phyloP scores from a whole-genome alignment of 1,140 invertebrate genomes.

The Pentalonia nigronervosa region DNA sequence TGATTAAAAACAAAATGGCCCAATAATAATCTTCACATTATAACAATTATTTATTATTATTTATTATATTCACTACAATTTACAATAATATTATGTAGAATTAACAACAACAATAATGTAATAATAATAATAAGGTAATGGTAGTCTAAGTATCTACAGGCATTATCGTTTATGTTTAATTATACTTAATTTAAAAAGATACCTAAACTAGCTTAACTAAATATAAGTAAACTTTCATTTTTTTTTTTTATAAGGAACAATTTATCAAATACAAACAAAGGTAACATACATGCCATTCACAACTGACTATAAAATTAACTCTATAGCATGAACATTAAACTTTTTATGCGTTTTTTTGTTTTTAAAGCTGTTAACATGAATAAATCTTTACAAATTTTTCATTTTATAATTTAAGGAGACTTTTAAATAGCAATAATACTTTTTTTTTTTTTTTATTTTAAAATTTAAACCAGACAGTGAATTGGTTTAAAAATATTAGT shows the following conservation, averaged over 20 bases:
- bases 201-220: neutral
- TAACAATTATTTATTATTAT: constrained; percentile 30
- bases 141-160: neutral
- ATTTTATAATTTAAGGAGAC: neutral
- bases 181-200: neutral
- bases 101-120: neutral
- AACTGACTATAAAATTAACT: neutral
- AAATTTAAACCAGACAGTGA: neutral
- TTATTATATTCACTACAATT: neutral
- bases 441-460: neutral
- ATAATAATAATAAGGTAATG: neutral
- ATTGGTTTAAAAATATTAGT: neutral
- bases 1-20: neutral
- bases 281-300: neutral
- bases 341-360: neutral
- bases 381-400: neutral
- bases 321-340: neutral
- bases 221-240: neutral
- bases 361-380: neutral
- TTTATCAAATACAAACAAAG: neutral
- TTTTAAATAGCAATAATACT: neutral
- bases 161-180: neutral
- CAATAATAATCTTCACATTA: neutral
- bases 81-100: constrained; percentile 20
- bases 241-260: neutral